These are phyloP conservation scores for Podarcis raffonei DNA, from an alignment of 2,113 vertebrate genomes.

Conservation along the genomic window DNA sequence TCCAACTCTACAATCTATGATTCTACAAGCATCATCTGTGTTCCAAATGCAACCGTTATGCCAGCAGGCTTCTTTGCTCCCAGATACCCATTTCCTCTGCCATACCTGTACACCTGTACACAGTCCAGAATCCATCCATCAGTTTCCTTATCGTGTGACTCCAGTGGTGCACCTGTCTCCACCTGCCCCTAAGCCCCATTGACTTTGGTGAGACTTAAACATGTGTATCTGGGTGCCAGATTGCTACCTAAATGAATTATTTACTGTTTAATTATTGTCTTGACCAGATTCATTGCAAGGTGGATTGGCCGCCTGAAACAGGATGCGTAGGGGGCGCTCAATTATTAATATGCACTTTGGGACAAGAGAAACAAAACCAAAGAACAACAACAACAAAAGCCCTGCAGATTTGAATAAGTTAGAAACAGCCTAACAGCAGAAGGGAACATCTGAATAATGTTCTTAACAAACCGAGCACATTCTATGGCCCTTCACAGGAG, in stretches of 20 bases:
- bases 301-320: background rate
- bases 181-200: background rate
- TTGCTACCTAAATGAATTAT: constrained; percentile 23
- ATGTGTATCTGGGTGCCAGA: constrained; percentile 31
- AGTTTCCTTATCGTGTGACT: background rate
- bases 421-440: background rate
- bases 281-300: constrained; percentile 14
- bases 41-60: background rate
- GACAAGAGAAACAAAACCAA: background rate
- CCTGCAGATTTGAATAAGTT: background rate
- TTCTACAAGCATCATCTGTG: background rate
- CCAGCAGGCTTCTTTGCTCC: background rate
- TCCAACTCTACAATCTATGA: too few species aligned
- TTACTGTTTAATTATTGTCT: constrained; percentile 22
- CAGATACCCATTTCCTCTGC: background rate
- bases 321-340: background rate
- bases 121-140: background rate
- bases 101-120: background rate
- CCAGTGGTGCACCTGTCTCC: background rate
- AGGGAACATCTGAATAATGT: background rate
- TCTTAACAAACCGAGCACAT: constrained; percentile 3
- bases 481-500: background rate
- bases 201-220: constrained; percentile 15
- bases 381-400: background rate
- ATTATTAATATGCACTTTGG: constrained; percentile 10